A percentile compares a stretch with the other conserved stretches of the same genome.
Conservation (phyloP, 2,113 vertebrate species). For the Ramphastos sulfuratus region DNA sequence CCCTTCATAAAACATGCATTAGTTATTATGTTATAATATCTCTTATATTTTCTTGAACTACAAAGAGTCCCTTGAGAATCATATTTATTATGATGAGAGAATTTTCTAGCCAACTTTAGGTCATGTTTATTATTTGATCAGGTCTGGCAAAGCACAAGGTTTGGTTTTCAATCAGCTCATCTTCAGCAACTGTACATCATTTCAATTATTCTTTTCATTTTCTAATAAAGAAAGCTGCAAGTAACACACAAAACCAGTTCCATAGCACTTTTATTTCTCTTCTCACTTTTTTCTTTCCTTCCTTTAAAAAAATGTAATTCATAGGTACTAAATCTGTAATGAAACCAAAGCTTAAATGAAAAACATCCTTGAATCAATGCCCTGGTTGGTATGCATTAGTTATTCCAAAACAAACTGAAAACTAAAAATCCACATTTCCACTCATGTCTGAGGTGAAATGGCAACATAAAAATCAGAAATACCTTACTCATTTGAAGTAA, state of each 20-base stretch:
- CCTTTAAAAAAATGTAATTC: background rate
- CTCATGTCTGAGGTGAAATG: background rate
- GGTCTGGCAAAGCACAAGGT: background rate
- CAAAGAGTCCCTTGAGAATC: background rate
- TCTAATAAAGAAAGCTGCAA: background rate
- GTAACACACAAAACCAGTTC: background rate
- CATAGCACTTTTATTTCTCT: background rate
- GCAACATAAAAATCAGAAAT: background rate
- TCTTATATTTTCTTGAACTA: background rate
- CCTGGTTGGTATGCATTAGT: accelerated
- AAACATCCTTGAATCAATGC: background rate
- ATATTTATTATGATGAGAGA: background rate
- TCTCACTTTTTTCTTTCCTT: background rate
- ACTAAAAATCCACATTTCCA: background rate
- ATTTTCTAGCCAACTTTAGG: background rate
- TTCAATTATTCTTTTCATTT: background rate
- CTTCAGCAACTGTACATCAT: accelerated
- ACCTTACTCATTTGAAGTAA: background rate
- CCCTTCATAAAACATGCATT: background rate
- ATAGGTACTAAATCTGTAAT: background rate
- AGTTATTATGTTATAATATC: background rate
- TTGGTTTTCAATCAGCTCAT: background rate
- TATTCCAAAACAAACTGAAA: background rate
- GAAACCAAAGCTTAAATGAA: background rate
- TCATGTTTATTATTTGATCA: background rate